Evolutionary conservation across 35 echinoderm and acorn worm species (phyloP).

Genomic region (Ophiothrix spiculata): DNA sequence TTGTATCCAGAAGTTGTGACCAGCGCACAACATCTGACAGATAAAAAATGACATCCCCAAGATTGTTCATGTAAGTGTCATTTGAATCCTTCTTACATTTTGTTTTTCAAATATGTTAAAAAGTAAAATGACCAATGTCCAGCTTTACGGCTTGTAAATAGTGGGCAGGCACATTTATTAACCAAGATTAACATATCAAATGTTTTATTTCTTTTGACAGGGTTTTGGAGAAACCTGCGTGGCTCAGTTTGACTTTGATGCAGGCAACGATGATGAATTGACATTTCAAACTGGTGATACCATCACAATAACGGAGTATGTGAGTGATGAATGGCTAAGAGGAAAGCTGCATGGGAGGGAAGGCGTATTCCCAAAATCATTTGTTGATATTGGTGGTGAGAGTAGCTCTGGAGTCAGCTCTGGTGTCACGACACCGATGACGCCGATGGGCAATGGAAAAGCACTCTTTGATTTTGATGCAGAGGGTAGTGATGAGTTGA

Average conservation of each 20-base stretch:
- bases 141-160: too few relatives aligned
- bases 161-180: not conserved
- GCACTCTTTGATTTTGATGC: slow-evolving; percentile 88
- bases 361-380: slow-evolving; percentile 83
- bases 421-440: slow-evolving; percentile 22
- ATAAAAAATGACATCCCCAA: too few relatives aligned
- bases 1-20: too few relatives aligned
- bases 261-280: slow-evolving; percentile 57
- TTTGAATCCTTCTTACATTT: too few relatives aligned
- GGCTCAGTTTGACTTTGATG: slow-evolving; percentile 83
- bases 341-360: slow-evolving; percentile 61
- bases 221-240: slow-evolving; percentile 1
- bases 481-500: slow-evolving; percentile 60
- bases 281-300: slow-evolving; percentile 56
- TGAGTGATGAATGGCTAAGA: slow-evolving; percentile 82
- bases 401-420: slow-evolving; percentile 25
- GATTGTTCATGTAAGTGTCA: too few relatives aligned
- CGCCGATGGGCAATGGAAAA: slow-evolving; percentile 20
- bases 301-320: slow-evolving; percentile 59
- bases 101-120: too few relatives aligned
- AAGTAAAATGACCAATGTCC: too few relatives aligned
- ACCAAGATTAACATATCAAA: not conserved
- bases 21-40: too few relatives aligned
- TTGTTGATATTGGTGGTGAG: slow-evolving; percentile 75
- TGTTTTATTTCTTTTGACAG: not conserved